Evolutionary conservation across 1,140 invertebrate genomes (phyloP), one percentile per base, ranked within the genome.

Genomic region (Araneus ventricosus): DNA sequence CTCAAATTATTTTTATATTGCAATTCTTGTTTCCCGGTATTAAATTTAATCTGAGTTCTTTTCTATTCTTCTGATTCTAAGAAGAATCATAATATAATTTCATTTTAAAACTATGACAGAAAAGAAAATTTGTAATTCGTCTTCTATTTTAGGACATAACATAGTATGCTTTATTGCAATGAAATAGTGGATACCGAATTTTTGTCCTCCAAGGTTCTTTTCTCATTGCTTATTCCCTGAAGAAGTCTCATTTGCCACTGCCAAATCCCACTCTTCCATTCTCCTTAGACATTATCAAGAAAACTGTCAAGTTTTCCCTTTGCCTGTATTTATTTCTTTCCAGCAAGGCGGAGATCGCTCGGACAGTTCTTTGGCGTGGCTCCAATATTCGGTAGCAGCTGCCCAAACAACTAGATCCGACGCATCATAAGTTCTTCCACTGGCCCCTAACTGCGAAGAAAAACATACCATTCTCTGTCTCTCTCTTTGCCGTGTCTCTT

Each of bases 321-420:
- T 34, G 59, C 88, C 63, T 89, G 61, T 89, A 79, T 89, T 89
- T 89, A 89, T 89, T 89, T 89, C 88, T 67, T 89, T 89, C 88
- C 63, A 80, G n/a, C 24, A 39, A n/a, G 27, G 30, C 37, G 39
- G 22, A 89, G 63, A 89, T 89, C 88, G 61, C 52, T 89, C 45
- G 70, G 88, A 89, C 88, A 89, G 88, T 63, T 88, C 41, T 6
- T 79, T 91, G 89, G 89, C 75, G 30, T 5, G 37, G n/a, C 22
- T 91, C 89, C 89, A 91, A 52, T 67, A 91, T 27, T 87, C 52
- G 34, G 85, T 5, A 87, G 39, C 89, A 91, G 89, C 89, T 91
- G 89, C 39, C 79, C 89, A 91, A 91, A 91, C 89, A 91, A 91
- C 79, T 89, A 45, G 41, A 57, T 89, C 34, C 87, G 87, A 52